Percentiles rank a stretch among this genome's conserved stretches.
These are phyloP conservation scores for Euphysa ruthae DNA, from an alignment of 30 jellyfish, hydroid and myxozoan species.

Conservation along the genomic window DNA sequence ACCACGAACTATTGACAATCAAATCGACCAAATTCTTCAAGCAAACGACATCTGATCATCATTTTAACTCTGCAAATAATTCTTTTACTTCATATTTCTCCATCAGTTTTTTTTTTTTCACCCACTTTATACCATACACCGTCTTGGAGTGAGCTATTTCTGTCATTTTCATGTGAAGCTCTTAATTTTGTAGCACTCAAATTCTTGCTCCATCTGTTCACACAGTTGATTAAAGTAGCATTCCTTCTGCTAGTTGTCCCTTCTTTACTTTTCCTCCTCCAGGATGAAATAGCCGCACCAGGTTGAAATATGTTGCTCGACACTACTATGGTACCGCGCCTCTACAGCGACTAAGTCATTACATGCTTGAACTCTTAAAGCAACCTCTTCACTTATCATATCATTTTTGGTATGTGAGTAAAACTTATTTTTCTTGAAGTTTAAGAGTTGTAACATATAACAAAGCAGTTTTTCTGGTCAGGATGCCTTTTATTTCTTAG, in stretches of 20 bases:
- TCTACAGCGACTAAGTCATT: slow-evolving; percentile 11
- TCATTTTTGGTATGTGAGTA: background rate
- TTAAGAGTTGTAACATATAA: too few relatives aligned
- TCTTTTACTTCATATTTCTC: background rate
- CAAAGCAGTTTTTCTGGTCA: too few relatives aligned
- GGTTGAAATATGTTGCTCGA: background rate
- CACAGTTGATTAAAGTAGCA: background rate
- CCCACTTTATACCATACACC: background rate
- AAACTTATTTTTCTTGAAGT: too few relatives aligned
- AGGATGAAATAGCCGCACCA: background rate
- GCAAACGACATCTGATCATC: slow-evolving; percentile 12
- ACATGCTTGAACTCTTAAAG: background rate
- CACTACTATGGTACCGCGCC: slow-evolving; percentile 20
- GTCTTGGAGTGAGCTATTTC: background rate
- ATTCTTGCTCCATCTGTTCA: slow-evolving; percentile 3
- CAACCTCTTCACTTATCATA: background rate
- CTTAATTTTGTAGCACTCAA: background rate
- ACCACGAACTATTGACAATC: background rate
- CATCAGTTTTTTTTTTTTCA: background rate
- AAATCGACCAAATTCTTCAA: background rate
- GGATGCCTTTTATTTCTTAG: too few relatives aligned
- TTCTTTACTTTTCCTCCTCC: background rate
- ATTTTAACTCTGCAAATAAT: background rate
- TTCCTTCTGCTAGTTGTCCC: background rate
- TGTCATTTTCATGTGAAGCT: slow-evolving; percentile 5